These are phyloP conservation scores for Ooceraea biroi DNA, from an alignment of 1,140 invertebrate genomes.

Conservation along the genomic window DNA sequence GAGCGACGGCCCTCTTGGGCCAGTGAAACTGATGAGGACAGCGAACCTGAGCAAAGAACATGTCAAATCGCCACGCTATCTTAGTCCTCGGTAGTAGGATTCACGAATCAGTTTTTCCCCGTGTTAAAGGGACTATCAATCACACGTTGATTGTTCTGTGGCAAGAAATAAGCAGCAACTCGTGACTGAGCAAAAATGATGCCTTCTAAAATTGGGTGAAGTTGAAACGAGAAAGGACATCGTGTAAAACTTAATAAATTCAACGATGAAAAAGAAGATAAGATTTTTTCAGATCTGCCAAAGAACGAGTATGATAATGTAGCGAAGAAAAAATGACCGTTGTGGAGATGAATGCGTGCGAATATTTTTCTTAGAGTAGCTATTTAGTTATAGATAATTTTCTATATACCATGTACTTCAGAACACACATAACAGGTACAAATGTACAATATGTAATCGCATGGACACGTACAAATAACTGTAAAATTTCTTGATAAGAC, in stretches of 20 bases:
- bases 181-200: not conserved
- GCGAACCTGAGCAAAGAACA: conserved; percentile 79
- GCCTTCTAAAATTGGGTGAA: conserved; percentile 6
- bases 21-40: conserved; percentile 82
- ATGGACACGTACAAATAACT: conserved; percentile 54
- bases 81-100: conserved; percentile 63
- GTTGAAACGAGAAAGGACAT: not conserved
- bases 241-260: not conserved
- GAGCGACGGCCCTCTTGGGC: conserved; percentile 81
- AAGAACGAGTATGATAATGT: not conserved
- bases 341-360: not conserved
- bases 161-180: not conserved
- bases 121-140: not conserved
- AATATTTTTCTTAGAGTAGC: conserved; percentile 47
- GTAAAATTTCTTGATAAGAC: conserved; percentile 51
- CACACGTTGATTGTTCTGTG: not conserved
- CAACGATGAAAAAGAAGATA: not conserved
- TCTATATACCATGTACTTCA: conserved; percentile 62
- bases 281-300: not conserved
- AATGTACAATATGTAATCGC: conserved; percentile 48
- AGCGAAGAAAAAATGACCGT: not conserved
- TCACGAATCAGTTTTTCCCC: not conserved
- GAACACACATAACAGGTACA: conserved; percentile 48
- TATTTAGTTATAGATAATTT: conserved; percentile 63
- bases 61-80: conserved; percentile 82